Conservation (phyloP, 2,797 vertebrate genomes). For the Eulemur coronatus region DNA sequence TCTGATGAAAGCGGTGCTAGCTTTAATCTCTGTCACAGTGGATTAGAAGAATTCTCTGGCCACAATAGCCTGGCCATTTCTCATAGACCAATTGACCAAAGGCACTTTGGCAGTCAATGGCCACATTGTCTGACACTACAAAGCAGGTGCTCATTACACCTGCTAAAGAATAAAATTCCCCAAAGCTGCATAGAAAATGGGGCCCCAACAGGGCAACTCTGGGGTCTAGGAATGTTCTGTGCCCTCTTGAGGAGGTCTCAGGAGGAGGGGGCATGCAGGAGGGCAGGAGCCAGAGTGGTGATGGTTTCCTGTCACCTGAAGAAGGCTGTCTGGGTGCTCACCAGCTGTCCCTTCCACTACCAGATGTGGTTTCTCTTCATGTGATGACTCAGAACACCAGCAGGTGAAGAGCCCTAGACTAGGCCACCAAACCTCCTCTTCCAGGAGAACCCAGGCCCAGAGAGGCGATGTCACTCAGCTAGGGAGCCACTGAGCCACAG, state of each 20-base stretch:
- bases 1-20: background rate
- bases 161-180: background rate
- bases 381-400: background rate
- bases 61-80: background rate
- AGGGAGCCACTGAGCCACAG: background rate
- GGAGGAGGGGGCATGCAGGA: background rate
- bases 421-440: background rate
- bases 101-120: background rate
- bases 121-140: background rate
- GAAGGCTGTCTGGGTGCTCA: background rate
- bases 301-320: background rate
- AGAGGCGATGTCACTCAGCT: background rate
- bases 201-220: background rate
- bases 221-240: background rate
- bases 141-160: background rate
- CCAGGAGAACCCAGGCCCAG: background rate
- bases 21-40: constrained; percentile 17
- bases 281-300: background rate
- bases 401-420: background rate
- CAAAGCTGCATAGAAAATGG: background rate
- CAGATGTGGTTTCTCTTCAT: background rate
- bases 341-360: background rate
- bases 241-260: background rate
- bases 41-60: background rate
- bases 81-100: constrained; percentile 14